Percentiles rank a stretch among this genome's conserved stretches.
phyloP scores from a whole-genome alignment of 2,888 invertebrate genomes.

The Pinctada fucata region DNA sequence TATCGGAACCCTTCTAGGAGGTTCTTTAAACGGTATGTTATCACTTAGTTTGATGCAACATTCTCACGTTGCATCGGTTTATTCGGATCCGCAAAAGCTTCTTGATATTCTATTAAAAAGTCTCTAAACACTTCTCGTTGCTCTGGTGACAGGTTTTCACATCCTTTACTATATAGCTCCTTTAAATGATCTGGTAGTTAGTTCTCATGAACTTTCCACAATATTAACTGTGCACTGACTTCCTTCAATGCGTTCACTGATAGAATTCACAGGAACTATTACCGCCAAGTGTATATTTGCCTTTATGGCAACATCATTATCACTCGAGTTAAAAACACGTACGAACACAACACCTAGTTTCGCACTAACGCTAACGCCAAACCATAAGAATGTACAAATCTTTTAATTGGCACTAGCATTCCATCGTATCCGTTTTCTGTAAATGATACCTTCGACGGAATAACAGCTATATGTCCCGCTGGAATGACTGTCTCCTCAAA shows the following conservation, averaged over 20 bases:
- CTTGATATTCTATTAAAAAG: not conserved
- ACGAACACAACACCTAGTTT: not conserved
- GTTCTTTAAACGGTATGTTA: not conserved
- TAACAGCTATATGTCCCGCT: not conserved
- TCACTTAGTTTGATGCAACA: slow-evolving; percentile 4
- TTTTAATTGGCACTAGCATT: not conserved
- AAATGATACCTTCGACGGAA: not conserved
- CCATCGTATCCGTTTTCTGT: not conserved
- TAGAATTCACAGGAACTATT: not conserved
- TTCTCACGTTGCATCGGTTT: not conserved
- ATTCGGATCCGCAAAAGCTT: not conserved
- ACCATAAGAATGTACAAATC: not conserved
- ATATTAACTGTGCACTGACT: not conserved
- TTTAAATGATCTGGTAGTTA: not conserved
- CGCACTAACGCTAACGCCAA: not conserved
- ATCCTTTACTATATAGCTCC: not conserved
- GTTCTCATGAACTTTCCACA: not conserved
- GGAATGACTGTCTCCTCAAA: not conserved
- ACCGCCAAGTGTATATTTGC: slow-evolving; percentile 1
- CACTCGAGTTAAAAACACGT: not conserved
- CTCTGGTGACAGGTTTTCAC: not conserved
- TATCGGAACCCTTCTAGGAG: slow-evolving; percentile 15
- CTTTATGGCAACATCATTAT: not conserved
- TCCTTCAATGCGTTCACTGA: not conserved
- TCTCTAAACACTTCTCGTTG: not conserved